Evolutionary conservation across 1,140 invertebrate genomes (phyloP).

Genomic region (Diabrotica virgifera): DNA sequence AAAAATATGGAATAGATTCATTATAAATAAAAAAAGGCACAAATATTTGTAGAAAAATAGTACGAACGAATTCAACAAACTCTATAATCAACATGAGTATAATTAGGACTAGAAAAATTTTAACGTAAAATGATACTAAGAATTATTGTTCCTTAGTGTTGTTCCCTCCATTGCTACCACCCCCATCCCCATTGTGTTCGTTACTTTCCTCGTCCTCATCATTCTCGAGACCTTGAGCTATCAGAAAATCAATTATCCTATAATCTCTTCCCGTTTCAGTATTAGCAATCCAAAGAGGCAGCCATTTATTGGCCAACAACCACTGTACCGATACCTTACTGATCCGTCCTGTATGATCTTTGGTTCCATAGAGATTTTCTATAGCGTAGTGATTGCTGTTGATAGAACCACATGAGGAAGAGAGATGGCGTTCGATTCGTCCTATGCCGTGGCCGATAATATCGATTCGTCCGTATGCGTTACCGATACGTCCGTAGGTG

Average conservation of each 20-base stretch:
- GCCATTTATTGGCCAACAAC: conserved; percentile 57
- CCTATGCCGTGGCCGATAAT: conserved; percentile 56
- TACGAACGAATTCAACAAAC: no score
- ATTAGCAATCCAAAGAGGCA: conserved; percentile 58
- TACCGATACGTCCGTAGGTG: conserved; percentile 48
- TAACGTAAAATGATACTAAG: not conserved
- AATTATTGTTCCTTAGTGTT: not conserved
- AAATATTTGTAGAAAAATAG: no score
- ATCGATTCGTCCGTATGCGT: conserved; percentile 55
- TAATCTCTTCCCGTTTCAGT: conserved; percentile 52
- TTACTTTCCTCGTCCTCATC: conserved; percentile 18
- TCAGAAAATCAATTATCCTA: conserved; percentile 56
- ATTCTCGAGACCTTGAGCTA: conserved; percentile 40
- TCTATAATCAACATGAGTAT: not conserved
- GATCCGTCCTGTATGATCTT: conserved; percentile 46
- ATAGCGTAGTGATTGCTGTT: conserved; percentile 48
- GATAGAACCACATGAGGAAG: conserved; percentile 57
- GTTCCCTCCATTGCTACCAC: conserved; percentile 4
- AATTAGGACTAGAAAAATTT: not conserved
- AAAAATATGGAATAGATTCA: no score
- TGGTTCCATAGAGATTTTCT: conserved; percentile 40
- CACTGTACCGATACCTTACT: conserved; percentile 58
- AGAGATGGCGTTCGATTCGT: conserved; percentile 56
- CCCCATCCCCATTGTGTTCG: conserved; percentile 5
- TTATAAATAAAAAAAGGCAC: no score